phyloP scores from a whole-genome alignment of 2,113 vertebrate genomes.

The human (Homo sapiens) region GRCh38 chr14:64349001-64349500 shows the following conservation, averaged over 20 bases:
- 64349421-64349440: background rate
- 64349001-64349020: background rate
- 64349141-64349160: background rate
- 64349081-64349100: background rate
- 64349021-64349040: background rate
- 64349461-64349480: background rate
- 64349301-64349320: background rate
- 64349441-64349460: background rate
- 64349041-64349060: background rate
- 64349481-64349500: background rate
- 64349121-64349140: background rate
- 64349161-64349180: conserved; percentile 5
- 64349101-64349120: conserved; percentile 11
- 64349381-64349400: background rate
- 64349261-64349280: conserved; percentile 11
- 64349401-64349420: background rate
- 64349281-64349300: conserved; percentile 11
- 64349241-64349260: background rate
- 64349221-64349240: background rate
- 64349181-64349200: conserved; percentile 5
- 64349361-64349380: background rate
- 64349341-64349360: background rate
- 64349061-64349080: conserved; percentile 6
- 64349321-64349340: background rate
- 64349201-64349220: background rate